A percentile compares a stretch with the other conserved stretches of the same genome.
These are phyloP conservation scores for Nasonia oneida DNA, from an alignment of 2,888 invertebrate species.

Conservation along the genomic window DNA sequence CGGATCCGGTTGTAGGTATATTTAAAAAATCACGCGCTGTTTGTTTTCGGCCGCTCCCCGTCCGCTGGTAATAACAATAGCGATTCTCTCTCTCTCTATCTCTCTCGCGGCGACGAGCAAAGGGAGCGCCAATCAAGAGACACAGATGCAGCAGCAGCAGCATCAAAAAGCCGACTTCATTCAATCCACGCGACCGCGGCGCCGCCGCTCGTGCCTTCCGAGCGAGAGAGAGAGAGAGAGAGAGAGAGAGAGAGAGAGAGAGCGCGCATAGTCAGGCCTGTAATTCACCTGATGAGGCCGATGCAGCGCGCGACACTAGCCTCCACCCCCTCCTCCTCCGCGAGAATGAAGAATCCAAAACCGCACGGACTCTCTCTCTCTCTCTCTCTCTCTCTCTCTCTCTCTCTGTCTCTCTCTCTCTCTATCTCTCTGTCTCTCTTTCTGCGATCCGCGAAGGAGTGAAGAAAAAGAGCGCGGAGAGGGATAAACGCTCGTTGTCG, in stretches of 20 bases:
- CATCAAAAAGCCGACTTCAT: slow-evolving; percentile 62
- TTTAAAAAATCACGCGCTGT: neutral
- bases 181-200: slow-evolving; percentile 77
- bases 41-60: slow-evolving; percentile 35
- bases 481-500: slow-evolving; percentile 46
- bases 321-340: neutral
- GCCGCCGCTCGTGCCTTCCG: slow-evolving; percentile 56
- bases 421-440: neutral
- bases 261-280: slow-evolving; percentile 71
- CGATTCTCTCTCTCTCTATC: neutral
- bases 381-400: neutral
- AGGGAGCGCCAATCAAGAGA: slow-evolving; percentile 37
- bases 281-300: slow-evolving; percentile 79
- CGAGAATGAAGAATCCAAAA: slow-evolving; percentile 45
- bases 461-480: slow-evolving; percentile 50
- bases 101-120: neutral
- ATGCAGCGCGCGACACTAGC: slow-evolving; percentile 75
- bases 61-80: neutral
- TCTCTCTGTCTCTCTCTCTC: too few species aligned
- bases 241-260: neutral
- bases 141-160: slow-evolving; percentile 60
- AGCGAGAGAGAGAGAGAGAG: neutral
- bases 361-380: slow-evolving; percentile 11
- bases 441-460: slow-evolving; percentile 1
- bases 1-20: too few species aligned